Base-by-base conservation (phyloP, 1,140 invertebrate genomes). In the Temnothorax nylanderi region DNA sequence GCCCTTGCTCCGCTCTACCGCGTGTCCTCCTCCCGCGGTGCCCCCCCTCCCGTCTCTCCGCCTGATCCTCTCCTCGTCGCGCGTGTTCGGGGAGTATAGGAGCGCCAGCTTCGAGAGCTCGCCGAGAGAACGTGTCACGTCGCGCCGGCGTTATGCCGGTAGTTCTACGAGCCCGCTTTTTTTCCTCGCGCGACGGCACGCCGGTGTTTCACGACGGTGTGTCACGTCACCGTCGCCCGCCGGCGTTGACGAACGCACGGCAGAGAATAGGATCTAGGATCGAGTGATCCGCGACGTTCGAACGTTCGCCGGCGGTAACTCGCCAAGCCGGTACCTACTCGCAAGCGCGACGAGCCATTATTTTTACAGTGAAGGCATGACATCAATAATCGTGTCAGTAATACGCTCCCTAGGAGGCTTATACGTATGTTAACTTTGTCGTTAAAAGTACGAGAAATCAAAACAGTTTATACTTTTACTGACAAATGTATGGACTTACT, bases 81-180 rank as follows among this genome's bases (percentile, higher is more conserved):
- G 58, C 75, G 58, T 71, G 34, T 51, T 74, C 37, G 44, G 58
- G 72, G 60, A 34, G 26, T 54, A 26, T 56, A 54, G 78, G 65
- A 69, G 78, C 81, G 65, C 47, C 37, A 72, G n/a, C 41, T 67
- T 85, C 11, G 47, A 82, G 71, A 26, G 37, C 13, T 47, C 49
- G 69, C 54, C 8, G 71, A 75, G 18, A 11, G n/a, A 32, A 37
- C 26, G 67, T 67, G 32, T 67, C 34, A 81, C 69, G 69, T 26
- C 69, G 69, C 37, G 47, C 49, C 49, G 21, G 65, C 49, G 21
- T 26, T 6, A 26, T 81, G 64, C 77, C 65, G 65, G 64, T 71
- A 67, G 47, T 26, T 69, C 13, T n/a, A n/a, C 16, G 13, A 74
- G 21, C 34, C 0, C n/a, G 10, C 8, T 56, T 47, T 60, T 60